Evolutionary conservation across 2,797 vertebrate species (phyloP).

Genomic region (Chromobotia macracanthus): DNA sequence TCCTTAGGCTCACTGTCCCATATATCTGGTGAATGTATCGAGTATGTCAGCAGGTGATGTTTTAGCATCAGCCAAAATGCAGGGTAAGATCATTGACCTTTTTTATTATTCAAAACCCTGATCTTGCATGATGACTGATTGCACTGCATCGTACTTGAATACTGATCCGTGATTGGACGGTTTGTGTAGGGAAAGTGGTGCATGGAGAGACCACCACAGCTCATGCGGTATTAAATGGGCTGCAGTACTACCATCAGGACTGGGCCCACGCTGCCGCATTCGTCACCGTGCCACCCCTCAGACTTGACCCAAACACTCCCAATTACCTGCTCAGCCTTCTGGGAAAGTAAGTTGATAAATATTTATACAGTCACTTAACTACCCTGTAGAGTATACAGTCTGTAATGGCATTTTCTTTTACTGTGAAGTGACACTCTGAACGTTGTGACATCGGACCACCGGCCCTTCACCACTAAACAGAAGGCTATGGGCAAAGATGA

Average conservation of each 20-base stretch:
- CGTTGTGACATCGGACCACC: constrained; percentile 90
- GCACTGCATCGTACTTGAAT: not conserved
- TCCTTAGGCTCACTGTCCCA: constrained; percentile 88
- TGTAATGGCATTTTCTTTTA: not conserved
- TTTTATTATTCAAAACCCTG: not conserved
- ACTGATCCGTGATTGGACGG: not conserved
- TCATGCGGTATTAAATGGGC: constrained; percentile 89
- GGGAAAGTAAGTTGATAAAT: constrained; percentile 84
- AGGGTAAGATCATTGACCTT: constrained; percentile 78
- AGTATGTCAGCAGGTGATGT: constrained; percentile 94
- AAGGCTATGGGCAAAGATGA: constrained; percentile 98
- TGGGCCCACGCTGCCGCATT: constrained; percentile 93
- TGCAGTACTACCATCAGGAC: constrained; percentile 97
- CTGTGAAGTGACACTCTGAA: constrained; percentile 88
- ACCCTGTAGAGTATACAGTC: not conserved
- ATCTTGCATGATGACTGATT: not conserved
- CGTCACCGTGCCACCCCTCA: constrained; percentile 90
- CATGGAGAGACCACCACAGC: constrained; percentile 92
- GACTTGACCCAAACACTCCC: constrained; percentile 92
- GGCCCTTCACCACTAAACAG: constrained; percentile 94
- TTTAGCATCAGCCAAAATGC: constrained; percentile 92
- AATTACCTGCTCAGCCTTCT: constrained; percentile 94
- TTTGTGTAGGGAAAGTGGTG: constrained; percentile 87
- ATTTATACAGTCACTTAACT: not conserved
- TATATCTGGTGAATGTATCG: constrained; percentile 95